A percentile compares a stretch with the other conserved stretches of the same genome.
Conservation (phyloP, 1,140 invertebrate species). For the Heliconius eleuchia region DNA sequence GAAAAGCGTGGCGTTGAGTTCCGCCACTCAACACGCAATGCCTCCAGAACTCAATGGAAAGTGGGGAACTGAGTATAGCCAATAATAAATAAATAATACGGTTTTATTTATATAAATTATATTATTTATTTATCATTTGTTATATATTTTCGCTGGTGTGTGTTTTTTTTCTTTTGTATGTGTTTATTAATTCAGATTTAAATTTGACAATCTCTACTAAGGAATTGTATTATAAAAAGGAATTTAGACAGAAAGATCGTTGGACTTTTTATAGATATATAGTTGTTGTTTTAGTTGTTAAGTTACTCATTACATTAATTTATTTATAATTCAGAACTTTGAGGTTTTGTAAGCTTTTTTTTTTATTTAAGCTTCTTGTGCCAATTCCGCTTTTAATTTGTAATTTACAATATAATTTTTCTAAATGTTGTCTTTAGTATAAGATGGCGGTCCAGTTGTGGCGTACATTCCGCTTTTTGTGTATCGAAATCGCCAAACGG, state of each 20-base stretch:
- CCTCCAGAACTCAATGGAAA: too few relatives aligned
- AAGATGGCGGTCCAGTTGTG: constrained; percentile 8
- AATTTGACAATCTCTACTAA: background rate
- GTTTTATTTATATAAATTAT: too few relatives aligned
- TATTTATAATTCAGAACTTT: background rate
- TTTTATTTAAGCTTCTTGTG: background rate
- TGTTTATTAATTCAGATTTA: too few relatives aligned
- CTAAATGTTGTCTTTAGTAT: background rate
- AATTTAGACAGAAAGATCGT: background rate
- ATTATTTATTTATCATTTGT: too few relatives aligned
- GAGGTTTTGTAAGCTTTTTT: background rate
- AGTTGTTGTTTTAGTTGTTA: constrained; percentile 2
- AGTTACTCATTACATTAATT: background rate
- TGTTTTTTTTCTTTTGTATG: too few relatives aligned
- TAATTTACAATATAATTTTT: background rate
- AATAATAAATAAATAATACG: too few relatives aligned
- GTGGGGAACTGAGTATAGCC: too few relatives aligned
- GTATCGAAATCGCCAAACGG: constrained; percentile 45
- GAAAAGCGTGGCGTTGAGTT: too few relatives aligned
- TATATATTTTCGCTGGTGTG: too few relatives aligned
- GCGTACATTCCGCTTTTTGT: constrained; percentile 13
- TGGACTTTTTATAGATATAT: background rate
- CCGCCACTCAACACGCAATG: too few relatives aligned
- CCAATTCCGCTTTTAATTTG: constrained; percentile 1
- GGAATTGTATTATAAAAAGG: background rate